Conservation (phyloP, 2,113 vertebrate genomes). For the Brachypodius melanocephalos region DNA sequence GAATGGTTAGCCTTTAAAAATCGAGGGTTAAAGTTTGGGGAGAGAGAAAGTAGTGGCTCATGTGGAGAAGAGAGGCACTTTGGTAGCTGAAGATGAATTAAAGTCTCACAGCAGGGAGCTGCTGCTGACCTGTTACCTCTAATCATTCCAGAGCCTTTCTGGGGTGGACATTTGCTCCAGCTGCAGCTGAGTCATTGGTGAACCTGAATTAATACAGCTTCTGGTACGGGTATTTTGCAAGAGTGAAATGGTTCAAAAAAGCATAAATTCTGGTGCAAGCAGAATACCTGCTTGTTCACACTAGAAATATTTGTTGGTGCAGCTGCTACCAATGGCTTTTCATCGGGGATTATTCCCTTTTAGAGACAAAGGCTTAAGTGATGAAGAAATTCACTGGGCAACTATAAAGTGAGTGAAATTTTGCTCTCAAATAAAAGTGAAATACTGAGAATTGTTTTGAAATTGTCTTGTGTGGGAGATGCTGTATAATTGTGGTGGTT, state of each 20-base stretch:
- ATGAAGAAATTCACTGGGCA: neutral
- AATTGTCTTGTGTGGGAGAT: neutral
- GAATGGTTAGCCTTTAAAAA: conserved; percentile 27
- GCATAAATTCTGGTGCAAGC: neutral
- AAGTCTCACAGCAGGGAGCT: neutral
- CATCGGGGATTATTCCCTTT: neutral
- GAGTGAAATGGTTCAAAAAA: neutral
- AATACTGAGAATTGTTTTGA: neutral
- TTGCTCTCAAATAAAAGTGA: neutral
- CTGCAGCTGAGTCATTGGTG: neutral
- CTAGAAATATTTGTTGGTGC: neutral
- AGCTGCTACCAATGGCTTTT: neutral
- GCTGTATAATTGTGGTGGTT: neutral
- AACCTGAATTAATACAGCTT: neutral
- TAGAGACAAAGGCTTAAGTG: neutral
- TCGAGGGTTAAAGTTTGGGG: neutral
- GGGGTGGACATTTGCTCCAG: neutral
- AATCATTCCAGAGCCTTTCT: neutral
- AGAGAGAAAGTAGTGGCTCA: neutral
- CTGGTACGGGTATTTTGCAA: neutral
- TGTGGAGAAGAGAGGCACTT: conserved; percentile 16
- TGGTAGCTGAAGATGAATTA: neutral
- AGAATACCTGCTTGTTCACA: neutral
- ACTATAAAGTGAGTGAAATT: neutral
- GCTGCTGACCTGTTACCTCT: neutral